These are phyloP conservation scores for Ophioninae sp. DNA, from an alignment of 2,888 invertebrate genomes.

Conservation along the genomic window DNA sequence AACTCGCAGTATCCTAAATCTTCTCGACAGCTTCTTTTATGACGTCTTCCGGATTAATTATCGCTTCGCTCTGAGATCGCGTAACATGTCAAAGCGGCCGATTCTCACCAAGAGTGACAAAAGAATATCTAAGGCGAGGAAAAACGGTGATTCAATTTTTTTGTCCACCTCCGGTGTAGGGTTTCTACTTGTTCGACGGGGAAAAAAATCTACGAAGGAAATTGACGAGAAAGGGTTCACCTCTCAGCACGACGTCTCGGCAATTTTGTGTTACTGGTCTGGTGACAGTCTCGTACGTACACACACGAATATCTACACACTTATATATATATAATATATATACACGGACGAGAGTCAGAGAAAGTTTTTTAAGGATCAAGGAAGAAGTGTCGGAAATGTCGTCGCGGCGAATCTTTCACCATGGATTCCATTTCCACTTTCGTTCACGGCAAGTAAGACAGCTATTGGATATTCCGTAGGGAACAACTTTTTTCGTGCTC, in stretches of 20 bases:
- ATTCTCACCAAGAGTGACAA: conserved; percentile 11
- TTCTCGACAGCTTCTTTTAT: conserved; percentile 32
- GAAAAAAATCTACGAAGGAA: conserved; percentile 20
- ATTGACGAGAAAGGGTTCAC: conserved; percentile 31
- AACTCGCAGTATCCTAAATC: conserved; percentile 1
- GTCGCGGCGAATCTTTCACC: conserved; percentile 38
- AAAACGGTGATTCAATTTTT: conserved; percentile 39
- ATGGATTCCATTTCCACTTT: conserved; percentile 35
- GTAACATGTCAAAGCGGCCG: background rate
- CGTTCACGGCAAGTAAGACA: conserved; percentile 9
- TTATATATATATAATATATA: background rate
- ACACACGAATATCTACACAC: background rate
- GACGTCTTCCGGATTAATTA: conserved; percentile 44
- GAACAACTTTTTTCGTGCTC: conserved; percentile 18
- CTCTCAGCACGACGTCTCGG: conserved; percentile 3
- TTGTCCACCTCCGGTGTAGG: background rate
- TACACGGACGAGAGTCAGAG: conserved; percentile 9
- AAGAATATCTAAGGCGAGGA: conserved; percentile 6
- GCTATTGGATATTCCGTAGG: conserved; percentile 31
- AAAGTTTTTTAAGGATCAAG: conserved; percentile 18
- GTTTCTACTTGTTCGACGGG: conserved; percentile 1
- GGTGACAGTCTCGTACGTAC: background rate
- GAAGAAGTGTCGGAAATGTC: conserved; percentile 39
- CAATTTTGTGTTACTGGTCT: conserved; percentile 27
- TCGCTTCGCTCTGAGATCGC: conserved; percentile 6